These are phyloP conservation scores for Lemur catta DNA, from an alignment of 2,797 vertebrate species.

Conservation along the genomic window DNA sequence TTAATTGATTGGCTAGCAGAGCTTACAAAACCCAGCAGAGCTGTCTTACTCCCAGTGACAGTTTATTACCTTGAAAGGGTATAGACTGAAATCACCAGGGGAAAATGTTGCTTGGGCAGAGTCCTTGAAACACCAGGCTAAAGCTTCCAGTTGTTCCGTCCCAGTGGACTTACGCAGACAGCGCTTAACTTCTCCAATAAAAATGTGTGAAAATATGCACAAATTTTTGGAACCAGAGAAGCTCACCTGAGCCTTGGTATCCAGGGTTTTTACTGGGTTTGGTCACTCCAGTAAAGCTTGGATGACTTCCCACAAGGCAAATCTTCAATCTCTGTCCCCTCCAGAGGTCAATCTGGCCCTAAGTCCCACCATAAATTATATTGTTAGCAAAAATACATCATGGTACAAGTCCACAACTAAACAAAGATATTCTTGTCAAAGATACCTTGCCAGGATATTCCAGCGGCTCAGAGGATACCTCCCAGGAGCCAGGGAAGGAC, in stretches of 20 bases:
- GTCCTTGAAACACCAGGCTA: not conserved
- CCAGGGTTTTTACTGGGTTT: not conserved
- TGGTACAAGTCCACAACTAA: not conserved
- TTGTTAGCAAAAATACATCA: not conserved
- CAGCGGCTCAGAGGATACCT: not conserved
- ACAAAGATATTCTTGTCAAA: not conserved
- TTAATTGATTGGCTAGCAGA: not conserved
- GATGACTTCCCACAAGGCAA: not conserved
- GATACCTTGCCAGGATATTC: not conserved
- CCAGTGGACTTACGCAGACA: not conserved
- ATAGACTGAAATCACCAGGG: not conserved
- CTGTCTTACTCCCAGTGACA: not conserved
- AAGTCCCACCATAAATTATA: not conserved
- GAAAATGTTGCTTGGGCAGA: not conserved
- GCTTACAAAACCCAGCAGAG: not conserved
- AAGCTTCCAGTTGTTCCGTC: not conserved
- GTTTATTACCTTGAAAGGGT: not conserved
- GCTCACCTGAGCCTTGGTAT: not conserved
- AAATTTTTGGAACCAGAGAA: not conserved
- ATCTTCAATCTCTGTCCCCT: not conserved
- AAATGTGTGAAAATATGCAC: not conserved
- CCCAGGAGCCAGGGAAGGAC: not conserved
- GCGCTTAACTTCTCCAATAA: not conserved
- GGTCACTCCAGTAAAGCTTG: not conserved
- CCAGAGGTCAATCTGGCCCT: not conserved